Base-by-base conservation (phyloP, 1,140 invertebrate species). In the Himalopsyche phryganea region DNA sequence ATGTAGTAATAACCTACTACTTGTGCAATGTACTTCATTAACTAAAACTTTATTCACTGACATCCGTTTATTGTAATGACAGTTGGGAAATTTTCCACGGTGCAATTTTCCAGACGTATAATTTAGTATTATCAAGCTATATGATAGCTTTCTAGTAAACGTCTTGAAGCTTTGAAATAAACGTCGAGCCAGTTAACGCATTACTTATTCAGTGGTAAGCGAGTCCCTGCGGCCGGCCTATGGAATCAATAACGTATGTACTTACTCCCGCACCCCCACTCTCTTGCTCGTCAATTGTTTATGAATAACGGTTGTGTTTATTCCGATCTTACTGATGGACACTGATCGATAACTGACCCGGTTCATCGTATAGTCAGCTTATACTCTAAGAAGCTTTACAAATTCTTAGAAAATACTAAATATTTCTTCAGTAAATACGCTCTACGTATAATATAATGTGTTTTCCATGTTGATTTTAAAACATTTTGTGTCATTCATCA, bases 191-290 rank as follows among this genome's bases (percentile, higher is more conserved):
- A 38, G 54, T 60, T 55, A 55, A 9, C 23, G 36, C 32, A 60
- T 60, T 47, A 54, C 49, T 60, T 60, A 60, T 60, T 60, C 51
- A 60, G 20, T 14, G 19, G 44, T 13, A n/a, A n/a, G 23, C 46
- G 19, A 11, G n/a, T 17, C 42, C 10, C 14, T 17, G 18, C 18
- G 14, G 18, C 42, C 42, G n/a, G 15, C 38, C 13, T 45, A 23
- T 11, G 13, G 45, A 56, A 56, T 56, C 54, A 56, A 56, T 56
- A 56, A 49, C 52, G 42, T 33, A 33, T 33, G 44, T 17, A 28
- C 17, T 20, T 32, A 9, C 14, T 6, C 6, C 28, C 48, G 18
- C 17, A 47, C 14, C 33, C 11, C 32, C 17, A 19, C 36, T 17
- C 6, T 13, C 6, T 20, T 15, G 35, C 9, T 6, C 50, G 49